phyloP scores from a whole-genome alignment of 2,113 vertebrate genomes.

The Baryphthengus martii region DNA sequence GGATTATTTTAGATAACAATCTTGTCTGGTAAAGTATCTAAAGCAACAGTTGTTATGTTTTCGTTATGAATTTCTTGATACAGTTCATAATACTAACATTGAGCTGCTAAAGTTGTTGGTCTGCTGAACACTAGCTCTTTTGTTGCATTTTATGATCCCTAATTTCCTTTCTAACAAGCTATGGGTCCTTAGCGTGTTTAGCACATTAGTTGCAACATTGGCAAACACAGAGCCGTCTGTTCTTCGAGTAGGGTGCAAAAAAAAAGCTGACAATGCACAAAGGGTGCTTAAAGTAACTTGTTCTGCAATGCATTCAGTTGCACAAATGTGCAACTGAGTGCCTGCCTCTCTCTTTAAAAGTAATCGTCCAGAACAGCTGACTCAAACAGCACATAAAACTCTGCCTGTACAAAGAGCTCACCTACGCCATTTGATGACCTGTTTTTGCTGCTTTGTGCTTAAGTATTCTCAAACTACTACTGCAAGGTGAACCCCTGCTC shows the following conservation, averaged over 20 bases:
- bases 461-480: background rate
- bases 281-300: slow-evolving; percentile 12
- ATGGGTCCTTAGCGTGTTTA: background rate
- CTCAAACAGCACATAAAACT: slow-evolving; percentile 13
- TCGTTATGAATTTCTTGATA: slow-evolving; percentile 7
- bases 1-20: slow-evolving; percentile 33
- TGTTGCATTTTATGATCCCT: slow-evolving; percentile 20
- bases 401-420: background rate
- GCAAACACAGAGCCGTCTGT: background rate
- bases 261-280: slow-evolving; percentile 5
- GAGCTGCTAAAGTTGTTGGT: slow-evolving; percentile 3
- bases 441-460: background rate
- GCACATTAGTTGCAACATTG: background rate
- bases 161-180: slow-evolving; percentile 46
- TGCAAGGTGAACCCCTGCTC: background rate
- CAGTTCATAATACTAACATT: background rate
- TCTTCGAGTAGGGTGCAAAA: slow-evolving; percentile 13
- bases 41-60: background rate
- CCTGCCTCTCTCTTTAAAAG: background rate
- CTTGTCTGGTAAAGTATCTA: slow-evolving; percentile 1
- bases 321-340: background rate
- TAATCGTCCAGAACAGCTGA: slow-evolving; percentile 51
- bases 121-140: slow-evolving; percentile 29
- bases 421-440: background rate
- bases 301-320: background rate